phyloP scores from a whole-genome alignment of 2,113 vertebrate species.

The Cryptotis parvus region DNA sequence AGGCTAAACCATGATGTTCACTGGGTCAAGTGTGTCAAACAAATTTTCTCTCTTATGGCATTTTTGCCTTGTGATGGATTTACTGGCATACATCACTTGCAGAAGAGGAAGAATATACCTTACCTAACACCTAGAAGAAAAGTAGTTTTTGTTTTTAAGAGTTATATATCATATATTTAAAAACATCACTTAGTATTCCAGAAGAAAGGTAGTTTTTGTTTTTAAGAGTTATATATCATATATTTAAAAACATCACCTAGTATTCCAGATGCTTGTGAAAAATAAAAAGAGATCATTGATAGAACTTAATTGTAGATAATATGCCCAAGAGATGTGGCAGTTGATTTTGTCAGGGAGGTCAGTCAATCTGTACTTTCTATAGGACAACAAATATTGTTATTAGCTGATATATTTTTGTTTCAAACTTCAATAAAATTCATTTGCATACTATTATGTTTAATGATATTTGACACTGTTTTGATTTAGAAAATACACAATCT shows the following conservation, averaged over 20 bases:
- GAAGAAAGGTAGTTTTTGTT: not conserved
- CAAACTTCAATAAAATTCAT: not conserved
- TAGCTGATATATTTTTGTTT: not conserved
- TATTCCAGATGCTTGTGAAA: conserved; percentile 12
- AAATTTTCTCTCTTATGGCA: not conserved
- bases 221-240: not conserved
- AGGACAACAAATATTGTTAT: not conserved
- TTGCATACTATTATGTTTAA: not conserved
- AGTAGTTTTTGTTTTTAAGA: not conserved
- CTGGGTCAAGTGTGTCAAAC: not conserved
- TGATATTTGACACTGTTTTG: not conserved
- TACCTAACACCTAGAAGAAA: not conserved
- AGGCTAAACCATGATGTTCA: not conserved
- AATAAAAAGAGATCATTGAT: not conserved
- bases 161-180: not conserved
- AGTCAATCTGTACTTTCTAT: not conserved
- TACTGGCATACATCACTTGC: not conserved
- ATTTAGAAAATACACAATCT: conserved; percentile 34
- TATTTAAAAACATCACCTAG: not conserved
- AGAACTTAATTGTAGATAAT: not conserved
- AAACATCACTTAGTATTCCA: not conserved
- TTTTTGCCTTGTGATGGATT: not conserved
- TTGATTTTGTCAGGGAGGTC: not conserved
- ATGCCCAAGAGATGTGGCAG: not conserved
- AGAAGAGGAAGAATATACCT: not conserved